These are phyloP conservation scores for Eurystomus gularis DNA, from an alignment of 2,113 vertebrate species.

Conservation along the genomic window DNA sequence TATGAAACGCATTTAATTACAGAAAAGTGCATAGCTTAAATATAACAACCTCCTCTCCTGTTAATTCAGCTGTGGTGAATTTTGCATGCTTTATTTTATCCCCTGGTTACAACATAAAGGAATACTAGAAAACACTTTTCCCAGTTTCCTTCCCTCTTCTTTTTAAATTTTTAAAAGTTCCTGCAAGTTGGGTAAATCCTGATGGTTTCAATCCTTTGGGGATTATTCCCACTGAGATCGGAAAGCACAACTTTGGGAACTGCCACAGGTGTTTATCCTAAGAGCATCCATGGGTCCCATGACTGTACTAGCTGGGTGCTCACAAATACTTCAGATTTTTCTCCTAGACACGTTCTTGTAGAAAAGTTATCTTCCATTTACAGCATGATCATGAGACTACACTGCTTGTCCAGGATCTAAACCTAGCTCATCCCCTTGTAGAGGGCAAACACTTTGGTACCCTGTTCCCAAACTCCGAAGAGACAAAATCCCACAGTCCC, in stretches of 20 bases:
- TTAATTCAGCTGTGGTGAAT: constrained; percentile 9
- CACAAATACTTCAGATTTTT: neutral
- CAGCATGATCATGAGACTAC: fast-evolving
- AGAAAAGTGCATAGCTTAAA: neutral
- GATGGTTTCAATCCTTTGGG: neutral
- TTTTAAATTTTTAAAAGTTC: neutral
- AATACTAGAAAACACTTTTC: neutral
- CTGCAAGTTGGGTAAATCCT: neutral
- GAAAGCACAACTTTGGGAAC: neutral
- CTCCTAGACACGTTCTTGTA: neutral
- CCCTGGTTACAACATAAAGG: neutral
- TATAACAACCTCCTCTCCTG: neutral
- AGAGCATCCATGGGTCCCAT: neutral
- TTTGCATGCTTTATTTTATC: neutral
- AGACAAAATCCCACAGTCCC: fast-evolving
- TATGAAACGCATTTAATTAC: constrained; percentile 1
- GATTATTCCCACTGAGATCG: neutral
- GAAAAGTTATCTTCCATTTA: neutral
- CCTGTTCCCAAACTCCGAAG: neutral
- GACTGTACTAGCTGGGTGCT: neutral
- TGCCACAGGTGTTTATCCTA: neutral
- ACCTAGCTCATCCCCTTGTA: too few species aligned
- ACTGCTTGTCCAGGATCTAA: neutral
- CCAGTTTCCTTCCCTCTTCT: neutral
- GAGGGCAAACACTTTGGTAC: neutral